phyloP scores from a whole-genome alignment of 2,113 vertebrate genomes.

The Elephantulus edwardii region DNA sequence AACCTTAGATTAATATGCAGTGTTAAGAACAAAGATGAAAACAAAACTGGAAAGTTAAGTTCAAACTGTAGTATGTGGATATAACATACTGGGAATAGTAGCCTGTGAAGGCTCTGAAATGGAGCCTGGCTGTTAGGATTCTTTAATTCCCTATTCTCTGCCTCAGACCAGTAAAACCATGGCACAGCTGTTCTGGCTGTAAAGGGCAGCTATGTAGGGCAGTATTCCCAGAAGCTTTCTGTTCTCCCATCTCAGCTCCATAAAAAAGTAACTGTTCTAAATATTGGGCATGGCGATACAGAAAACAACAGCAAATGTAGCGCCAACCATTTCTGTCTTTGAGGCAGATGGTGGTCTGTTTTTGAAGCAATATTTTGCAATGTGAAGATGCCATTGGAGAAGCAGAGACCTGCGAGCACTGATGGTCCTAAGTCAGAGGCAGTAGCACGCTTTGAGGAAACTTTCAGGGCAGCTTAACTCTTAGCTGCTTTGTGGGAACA shows the following conservation, averaged over 20 bases:
- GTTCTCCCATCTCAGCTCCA: conserved; percentile 88
- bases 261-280: conserved; percentile 92
- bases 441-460: not conserved
- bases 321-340: not conserved
- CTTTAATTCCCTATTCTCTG: conserved; percentile 14
- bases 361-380: not conserved
- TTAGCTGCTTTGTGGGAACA: not conserved
- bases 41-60: not conserved
- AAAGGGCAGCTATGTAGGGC: conserved; percentile 93
- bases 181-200: conserved; percentile 89
- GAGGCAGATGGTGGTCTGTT: conserved; percentile 37
- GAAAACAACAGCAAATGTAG: conserved; percentile 41
- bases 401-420: not conserved
- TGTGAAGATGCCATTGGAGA: conserved; percentile 2
- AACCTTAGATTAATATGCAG: not conserved
- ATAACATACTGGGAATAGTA: not conserved
- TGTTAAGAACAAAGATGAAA: not conserved
- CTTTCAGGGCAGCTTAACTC: not conserved
- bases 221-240: conserved; percentile 91
- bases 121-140: not conserved
- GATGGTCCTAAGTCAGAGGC: not conserved
- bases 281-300: conserved; percentile 84
- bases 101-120: not conserved
- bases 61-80: not conserved
- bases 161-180: not conserved